A percentile compares a stretch with the other conserved stretches of the same genome.
Conservation (phyloP, 2,888 invertebrate species). For the Cryptocheilus praepositus region DNA sequence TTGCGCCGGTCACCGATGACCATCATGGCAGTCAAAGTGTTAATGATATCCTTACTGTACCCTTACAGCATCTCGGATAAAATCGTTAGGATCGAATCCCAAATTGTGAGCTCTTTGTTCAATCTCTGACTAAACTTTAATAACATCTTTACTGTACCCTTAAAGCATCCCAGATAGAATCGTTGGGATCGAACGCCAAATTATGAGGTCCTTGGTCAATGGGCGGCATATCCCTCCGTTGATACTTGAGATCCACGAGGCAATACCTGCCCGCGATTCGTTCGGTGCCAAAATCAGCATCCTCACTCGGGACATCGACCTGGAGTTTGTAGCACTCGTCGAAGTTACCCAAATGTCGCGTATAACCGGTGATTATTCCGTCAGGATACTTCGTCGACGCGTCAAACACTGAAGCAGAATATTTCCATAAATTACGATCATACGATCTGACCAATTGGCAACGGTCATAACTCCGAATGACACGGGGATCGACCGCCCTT, state of each 20-base stretch:
- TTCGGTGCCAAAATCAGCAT: background rate
- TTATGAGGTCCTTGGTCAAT: slow-evolving; percentile 36
- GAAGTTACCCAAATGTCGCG: slow-evolving; percentile 15
- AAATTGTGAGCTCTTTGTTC: slow-evolving; percentile 36
- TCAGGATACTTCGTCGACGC: slow-evolving; percentile 20
- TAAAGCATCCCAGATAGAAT: slow-evolving; percentile 63
- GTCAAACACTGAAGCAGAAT: slow-evolving; percentile 8
- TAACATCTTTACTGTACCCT: slow-evolving; percentile 45
- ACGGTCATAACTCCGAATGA: too few species aligned
- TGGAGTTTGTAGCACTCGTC: slow-evolving; percentile 8
- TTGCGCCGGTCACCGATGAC: too few species aligned
- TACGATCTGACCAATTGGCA: too few species aligned
- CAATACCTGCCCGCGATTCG: slow-evolving; percentile 59
- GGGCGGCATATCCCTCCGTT: slow-evolving; percentile 36
- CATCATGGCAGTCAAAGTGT: too few species aligned
- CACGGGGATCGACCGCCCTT: too few species aligned
- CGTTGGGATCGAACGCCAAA: slow-evolving; percentile 56
- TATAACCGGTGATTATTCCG: slow-evolving; percentile 12
- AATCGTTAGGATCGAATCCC: slow-evolving; percentile 58
- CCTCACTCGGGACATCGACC: background rate
- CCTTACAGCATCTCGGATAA: slow-evolving; percentile 62
- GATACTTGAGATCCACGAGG: slow-evolving; percentile 57
- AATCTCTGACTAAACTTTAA: slow-evolving; percentile 16
- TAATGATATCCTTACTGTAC: slow-evolving; percentile 40
- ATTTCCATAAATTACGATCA: too few species aligned